phyloP scores from a whole-genome alignment of 1,140 invertebrate genomes.

The Pachypeltis micranthus region DNA sequence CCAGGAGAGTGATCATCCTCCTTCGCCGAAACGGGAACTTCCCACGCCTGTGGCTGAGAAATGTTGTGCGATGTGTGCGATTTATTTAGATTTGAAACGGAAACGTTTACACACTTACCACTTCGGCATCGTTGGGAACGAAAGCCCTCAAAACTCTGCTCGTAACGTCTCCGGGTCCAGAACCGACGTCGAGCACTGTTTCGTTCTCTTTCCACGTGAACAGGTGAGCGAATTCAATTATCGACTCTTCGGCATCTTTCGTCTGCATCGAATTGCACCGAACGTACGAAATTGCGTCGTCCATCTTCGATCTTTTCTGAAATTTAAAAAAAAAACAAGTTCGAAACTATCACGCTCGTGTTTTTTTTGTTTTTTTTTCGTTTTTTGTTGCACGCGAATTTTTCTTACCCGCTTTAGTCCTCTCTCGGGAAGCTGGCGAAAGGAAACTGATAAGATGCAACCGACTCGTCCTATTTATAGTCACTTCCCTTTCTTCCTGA shows the following conservation, averaged over 20 bases:
- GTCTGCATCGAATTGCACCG: constrained; percentile 12
- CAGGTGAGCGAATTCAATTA: background rate
- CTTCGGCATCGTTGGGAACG: constrained; percentile 31
- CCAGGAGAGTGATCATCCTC: too few species aligned
- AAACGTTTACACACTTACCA: too few species aligned
- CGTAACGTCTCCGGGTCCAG: constrained; percentile 63
- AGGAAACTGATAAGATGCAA: background rate
- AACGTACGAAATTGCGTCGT: constrained; percentile 12
- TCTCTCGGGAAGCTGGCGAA: background rate
- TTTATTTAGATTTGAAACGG: too few species aligned
- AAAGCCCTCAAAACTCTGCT: constrained; percentile 49
- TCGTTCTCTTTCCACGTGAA: constrained; percentile 15
- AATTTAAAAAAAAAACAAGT: background rate
- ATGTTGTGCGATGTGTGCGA: too few species aligned
- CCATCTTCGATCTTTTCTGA: background rate
- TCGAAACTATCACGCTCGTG: background rate
- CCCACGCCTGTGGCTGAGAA: too few species aligned
- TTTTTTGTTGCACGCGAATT: too few species aligned
- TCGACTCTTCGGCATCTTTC: constrained; percentile 9
- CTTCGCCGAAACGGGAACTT: too few species aligned
- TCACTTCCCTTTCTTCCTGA: too few species aligned
- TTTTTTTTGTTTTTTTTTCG: background rate
- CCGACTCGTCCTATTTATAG: too few species aligned
- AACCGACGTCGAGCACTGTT: constrained; percentile 55
- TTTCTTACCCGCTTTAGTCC: too few species aligned